These are phyloP conservation scores for Euplagia quadripunctaria DNA, from an alignment of 2,888 invertebrate genomes.

Conservation along the genomic window DNA sequence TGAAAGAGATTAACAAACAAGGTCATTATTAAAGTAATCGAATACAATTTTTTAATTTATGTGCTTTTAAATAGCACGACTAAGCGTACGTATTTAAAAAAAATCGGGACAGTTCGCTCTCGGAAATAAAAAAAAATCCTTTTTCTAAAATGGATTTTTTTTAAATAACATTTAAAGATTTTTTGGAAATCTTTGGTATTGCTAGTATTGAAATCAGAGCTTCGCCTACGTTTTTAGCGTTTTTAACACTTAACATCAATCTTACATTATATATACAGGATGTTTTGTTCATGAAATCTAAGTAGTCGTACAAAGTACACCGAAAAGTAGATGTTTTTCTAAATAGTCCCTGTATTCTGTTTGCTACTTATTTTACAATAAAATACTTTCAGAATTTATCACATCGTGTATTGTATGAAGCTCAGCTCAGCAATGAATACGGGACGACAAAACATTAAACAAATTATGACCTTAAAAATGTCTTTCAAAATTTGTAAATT, in stretches of 20 bases:
- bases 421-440: constrained; percentile 15
- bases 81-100: too few species aligned
- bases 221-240: constrained; percentile 10
- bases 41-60: too few species aligned
- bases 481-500: background rate
- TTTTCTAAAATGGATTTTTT: too few species aligned
- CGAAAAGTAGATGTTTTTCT: constrained; percentile 67
- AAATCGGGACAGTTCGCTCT: too few species aligned
- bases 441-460: background rate
- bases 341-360: constrained; percentile 80
- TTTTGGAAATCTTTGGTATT: background rate
- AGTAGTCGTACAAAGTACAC: constrained; percentile 67
- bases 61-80: background rate
- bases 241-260: constrained; percentile 24
- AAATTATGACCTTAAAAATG: background rate
- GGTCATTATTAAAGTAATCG: too few species aligned
- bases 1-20: too few species aligned
- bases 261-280: constrained; percentile 40
- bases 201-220: background rate
- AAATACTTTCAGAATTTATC: constrained; percentile 37
- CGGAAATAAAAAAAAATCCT: too few species aligned
- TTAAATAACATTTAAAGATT: background rate
- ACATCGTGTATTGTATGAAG: constrained; percentile 23
- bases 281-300: constrained; percentile 66
- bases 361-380: constrained; percentile 55